Evolutionary conservation across 2,797 vertebrate genomes (phyloP), one percentile per base, ranked within the genome.

Genomic region (Tinamus major): DNA sequence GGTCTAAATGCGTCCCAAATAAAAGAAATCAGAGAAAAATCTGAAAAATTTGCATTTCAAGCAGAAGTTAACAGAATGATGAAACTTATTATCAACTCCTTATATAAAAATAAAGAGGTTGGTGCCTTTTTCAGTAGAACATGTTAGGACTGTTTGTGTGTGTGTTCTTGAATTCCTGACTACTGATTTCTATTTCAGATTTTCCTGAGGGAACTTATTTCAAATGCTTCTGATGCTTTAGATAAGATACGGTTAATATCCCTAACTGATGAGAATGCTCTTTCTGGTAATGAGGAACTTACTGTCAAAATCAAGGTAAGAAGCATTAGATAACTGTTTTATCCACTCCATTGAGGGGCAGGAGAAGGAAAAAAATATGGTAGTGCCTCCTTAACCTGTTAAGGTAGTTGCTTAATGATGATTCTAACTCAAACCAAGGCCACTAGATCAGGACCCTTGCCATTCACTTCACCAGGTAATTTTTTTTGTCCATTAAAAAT

Each of bases 41-140:
- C 99, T 4, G 99, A 99, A 93, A 99, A 99, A 95, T 99, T 99
- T 87, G 98, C 92, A 6, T 99, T 99, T 96, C 99, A 99, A 96
- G 99, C 99, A 14, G 99, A 99, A 98, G 99, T 99, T 79, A 99
- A 99, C 96, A 98, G 99, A 76, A 99, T 99, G 99, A 99, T 99
- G 99, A 99, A 99, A 93, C 98, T 99, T n/a, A 99, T 99, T 91
- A 99, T 99, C 94, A 99, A 99, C 95, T 99, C 99, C 9, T 96
- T 99, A 15, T 99, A 99, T 94, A 99, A 99, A 97, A 99, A 99
- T 94, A 99, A 99, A 94, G 99, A 99, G 99, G 99, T 99, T 95
- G 98, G 98, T 76, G 67, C 11, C 16, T 83, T 70, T 24, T 6
- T 69, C 6, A 31, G 6, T 23, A 29, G 19, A 74, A 33, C 3